phyloP scores from a whole-genome alignment of 2,113 vertebrate species.

The Cathartes aura region DNA sequence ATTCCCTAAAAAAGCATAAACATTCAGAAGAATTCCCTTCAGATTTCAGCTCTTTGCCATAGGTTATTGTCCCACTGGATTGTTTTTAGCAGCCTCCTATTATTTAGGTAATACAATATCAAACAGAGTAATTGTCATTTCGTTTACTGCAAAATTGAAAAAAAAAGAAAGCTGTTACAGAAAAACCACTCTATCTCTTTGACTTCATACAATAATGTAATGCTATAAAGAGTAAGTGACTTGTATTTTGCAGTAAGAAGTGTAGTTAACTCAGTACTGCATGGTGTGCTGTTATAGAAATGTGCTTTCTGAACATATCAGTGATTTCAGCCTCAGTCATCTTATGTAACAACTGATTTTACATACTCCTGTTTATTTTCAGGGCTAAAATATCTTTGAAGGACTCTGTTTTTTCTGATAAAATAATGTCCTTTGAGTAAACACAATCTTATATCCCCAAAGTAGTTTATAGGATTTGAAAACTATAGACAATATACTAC shows the following conservation, averaged over 20 bases:
- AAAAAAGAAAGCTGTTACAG: background rate
- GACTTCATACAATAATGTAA: background rate
- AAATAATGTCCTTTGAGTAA: background rate
- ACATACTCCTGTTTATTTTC: background rate
- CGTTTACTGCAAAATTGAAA: background rate
- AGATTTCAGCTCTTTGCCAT: background rate
- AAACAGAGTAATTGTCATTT: background rate
- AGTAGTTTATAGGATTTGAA: background rate
- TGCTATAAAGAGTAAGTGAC: background rate
- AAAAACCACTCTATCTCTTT: background rate
- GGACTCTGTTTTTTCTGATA: background rate
- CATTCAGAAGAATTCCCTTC: background rate
- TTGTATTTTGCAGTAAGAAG: background rate
- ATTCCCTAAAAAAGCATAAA: background rate
- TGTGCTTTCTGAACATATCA: background rate
- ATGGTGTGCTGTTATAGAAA: background rate
- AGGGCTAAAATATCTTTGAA: background rate
- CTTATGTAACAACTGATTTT: background rate
- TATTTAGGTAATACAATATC: background rate
- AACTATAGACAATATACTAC: background rate
- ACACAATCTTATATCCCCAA: background rate
- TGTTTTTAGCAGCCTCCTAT: background rate
- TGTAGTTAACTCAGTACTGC: background rate
- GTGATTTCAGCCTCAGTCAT: background rate
- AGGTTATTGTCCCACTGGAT: background rate